phyloP scores from a whole-genome alignment of 2,797 vertebrate genomes.

The Anguilla megastoma region DNA sequence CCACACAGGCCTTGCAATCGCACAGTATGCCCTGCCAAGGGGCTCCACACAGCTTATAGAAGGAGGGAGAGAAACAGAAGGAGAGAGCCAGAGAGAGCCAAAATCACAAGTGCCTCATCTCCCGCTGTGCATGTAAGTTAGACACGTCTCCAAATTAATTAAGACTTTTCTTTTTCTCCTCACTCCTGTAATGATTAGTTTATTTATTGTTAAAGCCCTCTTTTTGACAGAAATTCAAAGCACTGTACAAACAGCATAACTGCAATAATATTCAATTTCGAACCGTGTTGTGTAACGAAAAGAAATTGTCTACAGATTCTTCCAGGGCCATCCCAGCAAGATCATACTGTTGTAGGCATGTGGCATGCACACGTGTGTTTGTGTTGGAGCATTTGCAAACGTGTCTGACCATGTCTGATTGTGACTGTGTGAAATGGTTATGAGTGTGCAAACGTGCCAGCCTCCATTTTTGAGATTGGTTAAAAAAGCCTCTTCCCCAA shows the following conservation, averaged over 20 bases:
- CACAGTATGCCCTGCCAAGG: conserved; percentile 4
- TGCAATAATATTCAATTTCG: conserved; percentile 11
- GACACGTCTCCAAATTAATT: conserved; percentile 32
- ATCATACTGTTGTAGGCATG: not conserved
- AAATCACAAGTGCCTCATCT: conserved; percentile 22
- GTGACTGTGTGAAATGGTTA: not conserved
- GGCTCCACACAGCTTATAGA: not conserved
- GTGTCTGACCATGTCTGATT: not conserved
- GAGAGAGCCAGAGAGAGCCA: conserved; percentile 20
- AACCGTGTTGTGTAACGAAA: not conserved
- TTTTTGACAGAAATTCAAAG: conserved; percentile 21
- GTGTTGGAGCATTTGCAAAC: not conserved
- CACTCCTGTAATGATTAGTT: conserved; percentile 21
- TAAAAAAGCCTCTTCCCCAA: not conserved
- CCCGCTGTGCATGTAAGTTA: conserved; percentile 26
- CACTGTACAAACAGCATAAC: conserved; percentile 27
- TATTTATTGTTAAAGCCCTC: conserved; percentile 19
- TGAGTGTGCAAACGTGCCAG: not conserved
- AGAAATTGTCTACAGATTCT: not conserved
- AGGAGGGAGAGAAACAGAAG: conserved; percentile 18
- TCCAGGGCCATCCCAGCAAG: not conserved
- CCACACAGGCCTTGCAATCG: not conserved
- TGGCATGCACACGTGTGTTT: not conserved
- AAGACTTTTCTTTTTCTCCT: conserved; percentile 21
- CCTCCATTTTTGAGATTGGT: not conserved